These are phyloP conservation scores for Pangasius krempfi DNA, from an alignment of 2,797 vertebrate species.

Conservation along the genomic window DNA sequence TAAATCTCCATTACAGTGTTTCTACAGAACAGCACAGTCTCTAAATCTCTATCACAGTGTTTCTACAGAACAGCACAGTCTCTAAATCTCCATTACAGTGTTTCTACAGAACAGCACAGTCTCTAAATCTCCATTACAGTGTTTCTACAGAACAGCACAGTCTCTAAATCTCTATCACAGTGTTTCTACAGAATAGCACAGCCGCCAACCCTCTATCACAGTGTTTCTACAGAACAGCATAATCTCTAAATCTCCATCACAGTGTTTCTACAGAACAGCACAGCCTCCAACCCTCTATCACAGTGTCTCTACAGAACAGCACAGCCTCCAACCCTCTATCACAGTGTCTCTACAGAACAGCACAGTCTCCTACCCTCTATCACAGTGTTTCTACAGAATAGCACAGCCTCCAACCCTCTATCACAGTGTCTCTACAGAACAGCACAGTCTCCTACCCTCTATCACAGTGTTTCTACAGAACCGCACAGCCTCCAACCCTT, in stretches of 20 bases:
- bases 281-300: neutral
- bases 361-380: neutral
- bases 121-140: neutral
- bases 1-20: neutral
- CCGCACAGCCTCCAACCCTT: neutral
- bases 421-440: neutral
- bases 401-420: neutral
- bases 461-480: neutral
- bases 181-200: neutral
- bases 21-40: neutral
- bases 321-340: neutral
- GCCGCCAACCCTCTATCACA: neutral
- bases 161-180: neutral
- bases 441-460: neutral
- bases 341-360: neutral
- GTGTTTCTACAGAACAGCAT: neutral
- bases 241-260: neutral
- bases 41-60: no score
- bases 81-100: neutral
- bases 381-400: neutral
- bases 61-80: neutral
- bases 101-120: neutral
- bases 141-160: neutral
- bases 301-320: neutral
- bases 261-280: neutral